phyloP scores from a whole-genome alignment of 2,797 vertebrate genomes.

The Salarias fasciatus region DNA sequence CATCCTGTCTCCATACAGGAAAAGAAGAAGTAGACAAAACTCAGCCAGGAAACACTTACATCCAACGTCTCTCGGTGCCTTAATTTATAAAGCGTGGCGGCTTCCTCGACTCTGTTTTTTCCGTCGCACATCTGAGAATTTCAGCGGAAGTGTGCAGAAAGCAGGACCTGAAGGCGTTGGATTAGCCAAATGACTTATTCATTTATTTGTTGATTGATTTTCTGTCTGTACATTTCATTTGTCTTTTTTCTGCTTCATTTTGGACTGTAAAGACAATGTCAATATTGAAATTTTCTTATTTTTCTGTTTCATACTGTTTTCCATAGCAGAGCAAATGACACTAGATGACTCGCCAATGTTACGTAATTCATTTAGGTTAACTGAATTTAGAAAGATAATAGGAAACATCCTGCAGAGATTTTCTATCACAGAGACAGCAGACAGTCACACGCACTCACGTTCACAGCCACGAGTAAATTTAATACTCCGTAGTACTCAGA shows the following conservation, averaged over 20 bases:
- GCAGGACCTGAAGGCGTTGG: slow-evolving; percentile 11
- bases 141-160: neutral
- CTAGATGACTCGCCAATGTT: too few relatives aligned
- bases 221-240: neutral
- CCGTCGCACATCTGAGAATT: slow-evolving; percentile 17
- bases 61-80: slow-evolving; percentile 14
- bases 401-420: too few relatives aligned
- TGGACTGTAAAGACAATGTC: too few relatives aligned
- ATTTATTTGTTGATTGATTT: neutral
- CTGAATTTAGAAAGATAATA: too few relatives aligned
- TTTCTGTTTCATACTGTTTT: too few relatives aligned
- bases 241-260: slow-evolving; percentile 21
- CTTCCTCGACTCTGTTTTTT: slow-evolving; percentile 33
- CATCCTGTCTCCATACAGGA: slow-evolving; percentile 49
- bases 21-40: slow-evolving; percentile 43
- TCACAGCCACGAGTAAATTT: too few relatives aligned
- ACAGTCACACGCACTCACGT: too few relatives aligned
- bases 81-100: slow-evolving; percentile 18
- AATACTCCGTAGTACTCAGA: too few relatives aligned
- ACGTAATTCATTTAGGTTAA: too few relatives aligned
- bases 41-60: slow-evolving; percentile 49
- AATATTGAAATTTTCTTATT: too few relatives aligned
- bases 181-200: slow-evolving; percentile 30
- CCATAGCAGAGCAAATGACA: too few relatives aligned
- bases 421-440: too few relatives aligned